phyloP scores from a whole-genome alignment of 1,140 invertebrate species.

The Calosoma granatense region DNA sequence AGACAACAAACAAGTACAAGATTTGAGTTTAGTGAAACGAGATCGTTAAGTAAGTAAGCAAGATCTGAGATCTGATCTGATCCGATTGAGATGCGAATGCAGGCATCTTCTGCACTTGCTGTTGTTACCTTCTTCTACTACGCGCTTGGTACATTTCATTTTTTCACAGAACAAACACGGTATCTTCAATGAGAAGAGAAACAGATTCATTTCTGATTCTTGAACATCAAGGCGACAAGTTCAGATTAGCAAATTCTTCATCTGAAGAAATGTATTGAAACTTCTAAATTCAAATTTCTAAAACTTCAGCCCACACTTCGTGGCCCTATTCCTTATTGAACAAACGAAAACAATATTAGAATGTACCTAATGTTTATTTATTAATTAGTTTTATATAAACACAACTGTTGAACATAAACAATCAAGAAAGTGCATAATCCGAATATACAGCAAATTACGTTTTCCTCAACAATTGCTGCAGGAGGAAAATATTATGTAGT shows the following conservation, averaged over 20 bases:
- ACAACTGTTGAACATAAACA: neutral
- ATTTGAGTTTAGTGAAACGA: too few relatives aligned
- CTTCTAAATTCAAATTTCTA: conserved; percentile 9
- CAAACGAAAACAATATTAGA: conserved; percentile 9
- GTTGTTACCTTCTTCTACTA: neutral
- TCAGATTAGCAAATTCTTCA: neutral
- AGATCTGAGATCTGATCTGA: too few relatives aligned
- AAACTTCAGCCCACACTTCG: conserved; percentile 8
- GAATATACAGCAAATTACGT: neutral
- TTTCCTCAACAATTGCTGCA: neutral
- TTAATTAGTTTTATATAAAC: neutral
- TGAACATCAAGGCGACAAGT: conserved; percentile 1
- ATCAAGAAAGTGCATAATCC: neutral
- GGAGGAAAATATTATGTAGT: neutral
- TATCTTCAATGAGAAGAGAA: neutral
- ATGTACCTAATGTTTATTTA: neutral
- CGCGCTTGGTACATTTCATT: neutral
- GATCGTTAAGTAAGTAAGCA: too few relatives aligned
- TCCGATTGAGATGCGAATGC: too few relatives aligned
- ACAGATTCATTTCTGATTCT: neutral
- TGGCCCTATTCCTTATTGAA: conserved; percentile 8
- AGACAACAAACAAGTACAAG: too few relatives aligned
- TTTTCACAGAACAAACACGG: neutral
- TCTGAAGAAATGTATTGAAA: conserved; percentile 8
- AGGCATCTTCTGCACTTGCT: conserved; percentile 10